These are phyloP conservation scores for Podargus strigoides DNA, from an alignment of 2,797 vertebrate species.

Conservation along the genomic window DNA sequence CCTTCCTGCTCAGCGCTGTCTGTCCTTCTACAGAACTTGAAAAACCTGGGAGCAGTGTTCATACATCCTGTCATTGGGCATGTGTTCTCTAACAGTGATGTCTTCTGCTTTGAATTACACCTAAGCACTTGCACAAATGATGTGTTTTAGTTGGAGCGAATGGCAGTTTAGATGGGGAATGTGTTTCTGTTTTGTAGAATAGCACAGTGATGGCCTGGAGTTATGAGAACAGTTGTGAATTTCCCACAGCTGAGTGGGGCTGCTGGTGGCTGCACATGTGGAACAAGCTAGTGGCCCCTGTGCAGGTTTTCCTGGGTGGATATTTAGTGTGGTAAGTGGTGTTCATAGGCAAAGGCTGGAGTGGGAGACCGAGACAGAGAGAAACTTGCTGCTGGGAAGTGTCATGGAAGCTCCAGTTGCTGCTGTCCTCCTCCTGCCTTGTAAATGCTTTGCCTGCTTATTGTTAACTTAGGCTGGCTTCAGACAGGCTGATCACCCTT, in stretches of 20 bases:
- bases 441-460: not conserved
- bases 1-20: not conserved
- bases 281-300: not conserved
- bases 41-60: not conserved
- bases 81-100: rapidly evolving
- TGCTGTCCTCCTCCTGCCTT: not conserved
- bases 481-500: not conserved
- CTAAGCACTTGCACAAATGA: not conserved
- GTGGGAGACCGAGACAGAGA: not conserved
- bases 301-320: not conserved
- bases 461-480: not conserved
- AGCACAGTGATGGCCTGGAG: not conserved
- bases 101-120: not conserved
- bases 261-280: not conserved
- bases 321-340: not conserved
- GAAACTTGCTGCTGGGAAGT: not conserved
- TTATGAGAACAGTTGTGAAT: not conserved
- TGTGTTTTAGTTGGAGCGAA: not conserved
- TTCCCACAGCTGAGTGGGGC: not conserved
- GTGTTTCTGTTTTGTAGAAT: not conserved
- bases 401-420: not conserved
- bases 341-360: not conserved
- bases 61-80: not conserved
- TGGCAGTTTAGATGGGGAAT: not conserved
- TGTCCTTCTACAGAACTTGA: not conserved